These are phyloP conservation scores for Uropetala carovei DNA, from an alignment of 2,888 invertebrate species.

Conservation along the genomic window DNA sequence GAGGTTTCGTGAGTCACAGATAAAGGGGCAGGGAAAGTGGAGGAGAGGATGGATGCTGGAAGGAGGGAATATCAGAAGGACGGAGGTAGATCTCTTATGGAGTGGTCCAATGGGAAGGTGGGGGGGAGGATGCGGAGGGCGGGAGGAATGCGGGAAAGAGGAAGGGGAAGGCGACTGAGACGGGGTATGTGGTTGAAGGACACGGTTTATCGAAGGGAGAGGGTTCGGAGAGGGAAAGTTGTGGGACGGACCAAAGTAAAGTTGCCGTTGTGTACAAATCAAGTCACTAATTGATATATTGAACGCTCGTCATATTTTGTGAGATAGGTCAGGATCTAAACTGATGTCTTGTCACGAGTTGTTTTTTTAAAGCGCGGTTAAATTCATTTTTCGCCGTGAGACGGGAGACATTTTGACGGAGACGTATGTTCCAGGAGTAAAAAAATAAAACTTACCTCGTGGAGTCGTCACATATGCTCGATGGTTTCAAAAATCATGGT, in stretches of 20 bases:
- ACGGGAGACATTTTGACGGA: background rate
- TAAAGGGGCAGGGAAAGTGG: background rate
- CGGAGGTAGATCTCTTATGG: background rate
- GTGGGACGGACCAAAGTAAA: background rate
- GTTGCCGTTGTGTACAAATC: background rate
- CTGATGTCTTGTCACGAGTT: background rate
- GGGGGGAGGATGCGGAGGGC: background rate
- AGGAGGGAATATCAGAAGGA: slow-evolving; percentile 23
- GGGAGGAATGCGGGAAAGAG: background rate
- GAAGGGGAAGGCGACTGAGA: too few relatives aligned
- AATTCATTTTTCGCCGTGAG: background rate
- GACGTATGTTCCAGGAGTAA: background rate
- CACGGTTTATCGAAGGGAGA: background rate
- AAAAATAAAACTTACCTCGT: background rate
- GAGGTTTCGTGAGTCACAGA: background rate
- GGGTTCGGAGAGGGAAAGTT: slow-evolving; percentile 10
- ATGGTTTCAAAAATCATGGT: background rate
- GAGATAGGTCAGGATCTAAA: slow-evolving; percentile 37
- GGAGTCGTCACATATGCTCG: background rate
- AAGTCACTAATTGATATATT: background rate
- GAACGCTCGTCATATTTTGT: background rate
- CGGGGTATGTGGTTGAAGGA: background rate
- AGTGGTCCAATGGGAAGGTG: background rate
- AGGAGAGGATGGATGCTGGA: background rate
- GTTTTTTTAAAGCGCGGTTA: background rate